Evolutionary conservation across 2,888 invertebrate genomes (phyloP), one percentile per base, ranked within the genome.

Genomic region (Heliconius charithonia): DNA sequence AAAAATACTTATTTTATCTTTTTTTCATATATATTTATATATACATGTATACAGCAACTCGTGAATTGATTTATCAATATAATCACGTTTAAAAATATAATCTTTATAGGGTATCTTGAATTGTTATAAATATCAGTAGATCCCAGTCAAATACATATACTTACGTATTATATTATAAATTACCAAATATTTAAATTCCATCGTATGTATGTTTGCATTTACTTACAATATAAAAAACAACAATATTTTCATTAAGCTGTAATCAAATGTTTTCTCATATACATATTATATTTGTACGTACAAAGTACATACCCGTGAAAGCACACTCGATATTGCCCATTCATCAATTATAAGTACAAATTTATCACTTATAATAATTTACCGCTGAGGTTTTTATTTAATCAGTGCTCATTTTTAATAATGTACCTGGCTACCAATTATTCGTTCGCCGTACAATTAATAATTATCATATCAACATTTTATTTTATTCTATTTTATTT

Each of bases 271-370:
- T 78, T 62, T 75, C 67, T 74, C 79, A 74, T 79, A 63, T 37
- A 10, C 2, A 10, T 80, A 67, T n/a, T 80, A 67, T n/a, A 67
- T 67, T 37, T 25, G 66, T 22, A 37, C 22, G n/a, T 13, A 13
- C 37, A 37, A 4, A 76, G 13, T 37, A n/a, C n/a, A 67, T 4
- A 78, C 66, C 67, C 56, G 67, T 74, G 77, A 84, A 81, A 86
- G 83, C 85, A 87, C 85, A 80, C 81, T 80, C 80, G 81, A 83
- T 88, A 89, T 87, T 86, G 87, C 87, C 87, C 87, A 89, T 89
- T 87, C 86, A 91, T 91, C 91, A 90, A 92, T 91, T 90, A 90
- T 87, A 83, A 37, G 85, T 83, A 89, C 90, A 89, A 92, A 91
- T 91, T 90, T 90, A 91, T 73, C 86, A 89, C 85, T 88, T 87